Base-by-base conservation (phyloP, 2,888 invertebrate species). In the Agrilus biguttatus region DNA sequence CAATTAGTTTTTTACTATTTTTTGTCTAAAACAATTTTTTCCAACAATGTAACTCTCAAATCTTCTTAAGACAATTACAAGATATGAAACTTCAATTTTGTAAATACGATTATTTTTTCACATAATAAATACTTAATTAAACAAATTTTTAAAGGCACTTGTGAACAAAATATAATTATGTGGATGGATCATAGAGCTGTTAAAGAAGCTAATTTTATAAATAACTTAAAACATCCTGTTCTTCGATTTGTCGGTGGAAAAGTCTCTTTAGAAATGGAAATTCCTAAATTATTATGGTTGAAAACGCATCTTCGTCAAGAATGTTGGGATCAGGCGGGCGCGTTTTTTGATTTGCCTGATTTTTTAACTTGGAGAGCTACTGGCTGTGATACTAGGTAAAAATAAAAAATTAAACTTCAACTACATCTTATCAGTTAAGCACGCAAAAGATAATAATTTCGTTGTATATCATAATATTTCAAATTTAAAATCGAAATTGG, bases 191-290 rank as follows among this genome's bases (percentile, higher is more conserved):
- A 93, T 60, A 70, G 92, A 56, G 92, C 92, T 0, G 71, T 74
- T 21, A 68, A 71, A 36, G 87, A 96, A 70, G 84, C 93, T 0
- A 74, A 78, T 39, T 66, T 71, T 32, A 93, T 96, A 35, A 95
- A 93, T 60, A 67, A 70, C 38, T 75, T 77, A 1, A 69, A 77
- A 8, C 87, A 92, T 67, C 68, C 77, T 3, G 75, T 90, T 14
- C 71, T 96, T 1, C 75, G 82, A 54, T 88, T 82, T 67, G 88
- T 91, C 3, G 96, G 96, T 2, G 92, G 92, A 0, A 83, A 80
- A 67, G 83, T 96, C 6, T 95, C 93, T 1, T 70, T 90, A n/a
- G 96, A 96, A 73, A 96, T 96, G 93, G 80, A 96, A 72, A 82
- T 86, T 45, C 93, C 96, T 0, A 97, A 96, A 69, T 63, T 96